A percentile compares a stretch with the other conserved stretches of the same genome.
Conservation (phyloP, 1,140 invertebrate genomes). For the Eurosta solidaginis region DNA sequence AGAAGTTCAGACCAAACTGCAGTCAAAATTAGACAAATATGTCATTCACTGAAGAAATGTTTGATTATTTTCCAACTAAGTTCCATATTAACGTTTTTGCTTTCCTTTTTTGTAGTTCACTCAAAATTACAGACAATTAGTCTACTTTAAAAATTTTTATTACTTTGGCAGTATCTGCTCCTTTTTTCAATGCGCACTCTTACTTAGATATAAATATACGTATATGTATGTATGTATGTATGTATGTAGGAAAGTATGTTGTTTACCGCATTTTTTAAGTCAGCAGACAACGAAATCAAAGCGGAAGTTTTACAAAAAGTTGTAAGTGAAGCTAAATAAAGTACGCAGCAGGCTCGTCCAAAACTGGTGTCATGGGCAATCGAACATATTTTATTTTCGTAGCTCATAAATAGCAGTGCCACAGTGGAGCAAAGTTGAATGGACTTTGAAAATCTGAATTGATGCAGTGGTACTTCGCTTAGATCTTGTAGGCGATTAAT, state of each 20-base stretch:
- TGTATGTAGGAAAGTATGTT: not conserved
- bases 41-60: not conserved
- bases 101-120: not conserved
- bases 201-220: too few species aligned
- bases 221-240: not conserved
- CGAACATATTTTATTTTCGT: not conserved
- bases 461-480: too few species aligned
- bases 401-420: too few species aligned
- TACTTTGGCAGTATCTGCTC: not conserved
- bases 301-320: slow-evolving; percentile 10
- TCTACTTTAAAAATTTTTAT: slow-evolving; percentile 4
- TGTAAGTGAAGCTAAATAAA: not conserved
- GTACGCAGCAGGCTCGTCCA: not conserved
- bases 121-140: not conserved
- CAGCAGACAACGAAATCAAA: not conserved
- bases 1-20: too few species aligned
- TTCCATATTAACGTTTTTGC: not conserved
- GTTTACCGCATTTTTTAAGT: not conserved
- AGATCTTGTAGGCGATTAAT: too few species aligned
- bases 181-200: too few species aligned
- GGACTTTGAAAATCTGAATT: too few species aligned
- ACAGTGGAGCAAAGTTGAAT: too few species aligned
- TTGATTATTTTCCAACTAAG: not conserved
- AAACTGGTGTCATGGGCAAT: not conserved
- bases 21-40: too few species aligned